These are phyloP conservation scores for Clostera curtula DNA, from an alignment of 2,888 invertebrate genomes.

Conservation along the genomic window DNA sequence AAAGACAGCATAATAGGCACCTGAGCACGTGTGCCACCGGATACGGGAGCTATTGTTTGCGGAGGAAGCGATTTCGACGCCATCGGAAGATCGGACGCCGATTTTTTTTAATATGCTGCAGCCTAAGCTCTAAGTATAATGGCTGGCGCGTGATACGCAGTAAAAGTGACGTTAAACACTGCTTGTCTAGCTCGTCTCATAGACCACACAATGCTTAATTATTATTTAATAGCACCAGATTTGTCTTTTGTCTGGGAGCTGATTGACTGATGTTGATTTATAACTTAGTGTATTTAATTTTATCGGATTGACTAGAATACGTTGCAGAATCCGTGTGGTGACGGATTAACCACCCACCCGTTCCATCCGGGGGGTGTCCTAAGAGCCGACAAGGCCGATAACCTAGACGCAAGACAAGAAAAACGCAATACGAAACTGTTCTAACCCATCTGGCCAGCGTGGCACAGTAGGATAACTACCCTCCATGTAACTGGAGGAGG, in stretches of 20 bases:
- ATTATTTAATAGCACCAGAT: neutral
- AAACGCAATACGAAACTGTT: too few relatives aligned
- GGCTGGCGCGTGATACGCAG: constrained; percentile 27
- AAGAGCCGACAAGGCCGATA: too few relatives aligned
- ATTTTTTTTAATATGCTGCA: constrained; percentile 41
- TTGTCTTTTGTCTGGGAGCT: neutral
- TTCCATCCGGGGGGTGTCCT: too few relatives aligned
- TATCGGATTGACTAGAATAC: too few relatives aligned
- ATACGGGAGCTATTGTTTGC: constrained; percentile 66
- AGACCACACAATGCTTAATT: constrained; percentile 15
- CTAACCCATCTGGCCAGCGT: too few relatives aligned
- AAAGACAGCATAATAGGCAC: constrained; percentile 70
- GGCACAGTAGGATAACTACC: too few relatives aligned
- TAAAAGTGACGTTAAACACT: constrained; percentile 9
- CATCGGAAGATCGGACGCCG: constrained; percentile 59
- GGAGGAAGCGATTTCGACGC: constrained; percentile 68
- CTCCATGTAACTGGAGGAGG: too few relatives aligned
- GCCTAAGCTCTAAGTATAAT: constrained; percentile 26
- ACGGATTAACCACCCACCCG: too few relatives aligned
- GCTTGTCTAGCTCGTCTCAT: constrained; percentile 9
- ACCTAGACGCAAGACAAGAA: too few relatives aligned
- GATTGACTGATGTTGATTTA: neutral
- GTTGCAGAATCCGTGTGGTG: too few relatives aligned
- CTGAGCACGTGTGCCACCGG: constrained; percentile 74
- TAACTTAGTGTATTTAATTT: too few relatives aligned